A percentile compares a stretch with the other conserved stretches of the same genome.
phyloP scores from a whole-genome alignment of 2,113 vertebrate genomes.

The Mus pahari region DNA sequence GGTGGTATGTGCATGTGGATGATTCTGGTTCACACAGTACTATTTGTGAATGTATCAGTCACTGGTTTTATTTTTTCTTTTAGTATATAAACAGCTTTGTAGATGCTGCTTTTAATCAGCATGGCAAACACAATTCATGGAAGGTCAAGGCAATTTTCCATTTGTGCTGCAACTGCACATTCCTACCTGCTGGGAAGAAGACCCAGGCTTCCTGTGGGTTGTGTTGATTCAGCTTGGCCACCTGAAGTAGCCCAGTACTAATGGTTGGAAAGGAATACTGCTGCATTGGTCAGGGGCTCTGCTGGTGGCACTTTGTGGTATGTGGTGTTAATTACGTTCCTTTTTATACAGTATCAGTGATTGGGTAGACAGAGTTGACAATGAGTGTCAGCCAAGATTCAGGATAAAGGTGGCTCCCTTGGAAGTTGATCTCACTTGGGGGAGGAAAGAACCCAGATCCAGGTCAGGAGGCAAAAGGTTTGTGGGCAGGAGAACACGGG shows the following conservation, averaged over 20 bases:
- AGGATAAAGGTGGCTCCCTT: slow-evolving; percentile 44
- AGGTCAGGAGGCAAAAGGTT: slow-evolving; percentile 58
- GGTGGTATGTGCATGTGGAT: not conserved
- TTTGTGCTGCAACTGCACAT: slow-evolving; percentile 65
- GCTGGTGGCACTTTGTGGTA: not conserved
- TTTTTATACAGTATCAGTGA: slow-evolving; percentile 4
- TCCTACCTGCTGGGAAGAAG: slow-evolving; percentile 67
- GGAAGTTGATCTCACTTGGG: slow-evolving; percentile 2
- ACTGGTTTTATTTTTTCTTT: not conserved
- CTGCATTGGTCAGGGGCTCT: slow-evolving; percentile 45
- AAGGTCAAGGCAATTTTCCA: slow-evolving; percentile 55
- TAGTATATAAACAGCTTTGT: not conserved
- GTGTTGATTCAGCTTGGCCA: slow-evolving; percentile 70
- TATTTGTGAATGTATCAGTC: slow-evolving; percentile 21
- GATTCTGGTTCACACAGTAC: not conserved
- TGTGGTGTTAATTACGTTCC: slow-evolving; percentile 46
- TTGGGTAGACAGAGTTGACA: not conserved
- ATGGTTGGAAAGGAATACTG: slow-evolving; percentile 10
- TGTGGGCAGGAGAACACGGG: slow-evolving; percentile 43
- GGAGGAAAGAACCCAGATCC: slow-evolving; percentile 39
- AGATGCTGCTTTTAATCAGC: slow-evolving; percentile 53
- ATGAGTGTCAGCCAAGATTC: not conserved
- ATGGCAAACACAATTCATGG: not conserved
- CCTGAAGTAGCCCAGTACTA: slow-evolving; percentile 37
- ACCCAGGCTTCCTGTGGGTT: slow-evolving; percentile 20